Evolutionary conservation across 2,797 vertebrate species (phyloP).

Genomic region (Neostethus bicornis): DNA sequence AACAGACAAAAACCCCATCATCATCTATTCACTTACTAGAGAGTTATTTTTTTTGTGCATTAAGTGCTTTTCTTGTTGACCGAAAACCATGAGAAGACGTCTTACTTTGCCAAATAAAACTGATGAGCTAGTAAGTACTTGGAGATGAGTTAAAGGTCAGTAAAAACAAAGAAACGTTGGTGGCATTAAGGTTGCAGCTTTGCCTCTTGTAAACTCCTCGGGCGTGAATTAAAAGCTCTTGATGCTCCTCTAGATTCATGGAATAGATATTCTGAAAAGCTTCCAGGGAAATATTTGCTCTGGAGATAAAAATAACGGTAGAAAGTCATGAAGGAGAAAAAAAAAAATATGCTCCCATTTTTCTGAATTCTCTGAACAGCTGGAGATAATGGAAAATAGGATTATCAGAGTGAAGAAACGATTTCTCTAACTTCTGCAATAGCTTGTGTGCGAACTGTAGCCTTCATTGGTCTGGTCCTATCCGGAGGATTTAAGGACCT

Average conservation of each 20-base stretch:
- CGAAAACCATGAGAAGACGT: constrained; percentile 23
- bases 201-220: constrained; percentile 37
- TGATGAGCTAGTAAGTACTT: constrained; percentile 51
- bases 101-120: constrained; percentile 36
- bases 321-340: constrained; percentile 29
- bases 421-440: constrained; percentile 27
- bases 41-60: constrained; percentile 44
- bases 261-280: constrained; percentile 33
- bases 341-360: constrained; percentile 19
- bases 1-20: constrained; percentile 1
- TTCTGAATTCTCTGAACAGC: constrained; percentile 18
- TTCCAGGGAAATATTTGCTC: constrained; percentile 47
- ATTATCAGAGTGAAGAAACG: constrained; percentile 12
- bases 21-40: constrained; percentile 23
- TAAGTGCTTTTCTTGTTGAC: constrained; percentile 52
- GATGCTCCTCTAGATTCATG: constrained; percentile 46
- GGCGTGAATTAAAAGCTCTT: constrained; percentile 49
- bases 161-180: constrained; percentile 38
- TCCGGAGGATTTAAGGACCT: constrained; percentile 44
- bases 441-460: constrained; percentile 36
- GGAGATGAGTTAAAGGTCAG: constrained; percentile 39
- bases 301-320: constrained; percentile 38
- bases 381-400: constrained; percentile 23
- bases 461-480: constrained; percentile 25
- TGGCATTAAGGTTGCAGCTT: constrained; percentile 65